A percentile compares a stretch with the other conserved stretches of the same genome.
Conservation (phyloP, 2,797 vertebrate genomes). For the Vultur gryphus region DNA sequence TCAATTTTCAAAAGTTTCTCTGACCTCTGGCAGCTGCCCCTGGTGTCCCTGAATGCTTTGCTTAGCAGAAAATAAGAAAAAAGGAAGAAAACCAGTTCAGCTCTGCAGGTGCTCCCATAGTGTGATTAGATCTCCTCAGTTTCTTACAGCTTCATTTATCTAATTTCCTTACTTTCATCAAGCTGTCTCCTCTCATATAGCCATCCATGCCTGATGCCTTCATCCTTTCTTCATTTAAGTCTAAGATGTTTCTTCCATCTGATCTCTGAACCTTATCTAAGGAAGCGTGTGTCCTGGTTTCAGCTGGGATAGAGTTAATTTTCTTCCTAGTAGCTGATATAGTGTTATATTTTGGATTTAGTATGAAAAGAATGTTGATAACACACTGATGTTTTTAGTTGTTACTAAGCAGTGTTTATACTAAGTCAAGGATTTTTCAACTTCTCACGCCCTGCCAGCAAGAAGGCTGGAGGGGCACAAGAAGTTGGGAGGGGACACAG, state of each 20-base stretch:
- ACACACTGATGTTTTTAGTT: no score
- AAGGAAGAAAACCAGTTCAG: not conserved
- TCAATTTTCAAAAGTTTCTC: not conserved
- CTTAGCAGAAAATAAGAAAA: not conserved
- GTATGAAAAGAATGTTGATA: no score
- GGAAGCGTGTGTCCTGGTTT: not conserved
- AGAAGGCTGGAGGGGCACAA: no score
- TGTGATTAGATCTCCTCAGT: not conserved
- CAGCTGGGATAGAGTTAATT: no score
- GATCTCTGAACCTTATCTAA: not conserved
- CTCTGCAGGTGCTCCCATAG: not conserved
- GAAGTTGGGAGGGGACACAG: no score
- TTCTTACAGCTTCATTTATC: not conserved
- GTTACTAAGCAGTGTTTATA: no score
- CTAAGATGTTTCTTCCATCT: not conserved
- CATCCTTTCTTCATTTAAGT: not conserved
- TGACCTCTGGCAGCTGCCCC: not conserved
- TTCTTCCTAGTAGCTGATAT: no score
- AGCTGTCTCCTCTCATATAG: not conserved
- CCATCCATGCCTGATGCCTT: not conserved
- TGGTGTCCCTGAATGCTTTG: not conserved
- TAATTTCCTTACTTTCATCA: not conserved
- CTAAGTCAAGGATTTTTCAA: no score
- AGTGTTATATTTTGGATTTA: no score
- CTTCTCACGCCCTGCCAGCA: no score